Conservation (phyloP, 2,797 vertebrate genomes). For the Danio jaintianensis region DNA sequence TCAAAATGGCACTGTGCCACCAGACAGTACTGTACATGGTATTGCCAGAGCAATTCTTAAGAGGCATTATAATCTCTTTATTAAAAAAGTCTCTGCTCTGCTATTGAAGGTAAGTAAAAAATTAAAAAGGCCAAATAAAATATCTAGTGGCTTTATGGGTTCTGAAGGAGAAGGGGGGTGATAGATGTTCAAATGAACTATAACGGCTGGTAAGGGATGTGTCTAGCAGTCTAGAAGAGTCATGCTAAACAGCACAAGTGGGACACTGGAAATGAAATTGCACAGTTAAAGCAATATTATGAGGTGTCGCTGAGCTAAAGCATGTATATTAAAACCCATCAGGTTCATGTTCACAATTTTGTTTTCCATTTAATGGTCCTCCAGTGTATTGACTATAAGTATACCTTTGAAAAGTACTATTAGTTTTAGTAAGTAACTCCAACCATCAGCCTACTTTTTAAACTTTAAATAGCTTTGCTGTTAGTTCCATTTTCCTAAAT, state of each 20-base stretch:
- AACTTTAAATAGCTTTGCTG: no score
- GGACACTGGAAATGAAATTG: not conserved
- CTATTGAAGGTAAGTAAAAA: not conserved
- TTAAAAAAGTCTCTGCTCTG: not conserved
- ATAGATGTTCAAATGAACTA: constrained; percentile 5
- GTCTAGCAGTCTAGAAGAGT: constrained; percentile 6
- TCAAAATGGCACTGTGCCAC: not conserved
- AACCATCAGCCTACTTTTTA: no score
- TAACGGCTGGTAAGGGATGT: constrained; percentile 4
- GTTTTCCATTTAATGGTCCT: no score
- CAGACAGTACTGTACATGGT: not conserved
- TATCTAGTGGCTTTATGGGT: constrained; percentile 42
- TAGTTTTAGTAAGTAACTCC: no score
- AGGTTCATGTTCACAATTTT: not conserved
- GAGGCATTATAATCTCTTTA: not conserved
- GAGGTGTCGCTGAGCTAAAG: constrained; percentile 17
- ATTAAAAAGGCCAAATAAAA: constrained; percentile 7
- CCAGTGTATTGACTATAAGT: no score
- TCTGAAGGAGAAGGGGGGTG: not conserved
- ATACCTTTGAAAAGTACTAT: no score
- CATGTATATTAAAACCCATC: not conserved
- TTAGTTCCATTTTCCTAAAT: no score
- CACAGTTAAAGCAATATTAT: not conserved
- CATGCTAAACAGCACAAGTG: constrained; percentile 7
- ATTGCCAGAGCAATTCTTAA: not conserved